These are phyloP conservation scores for Naja naja DNA, from an alignment of 2,113 vertebrate species.

Conservation along the genomic window DNA sequence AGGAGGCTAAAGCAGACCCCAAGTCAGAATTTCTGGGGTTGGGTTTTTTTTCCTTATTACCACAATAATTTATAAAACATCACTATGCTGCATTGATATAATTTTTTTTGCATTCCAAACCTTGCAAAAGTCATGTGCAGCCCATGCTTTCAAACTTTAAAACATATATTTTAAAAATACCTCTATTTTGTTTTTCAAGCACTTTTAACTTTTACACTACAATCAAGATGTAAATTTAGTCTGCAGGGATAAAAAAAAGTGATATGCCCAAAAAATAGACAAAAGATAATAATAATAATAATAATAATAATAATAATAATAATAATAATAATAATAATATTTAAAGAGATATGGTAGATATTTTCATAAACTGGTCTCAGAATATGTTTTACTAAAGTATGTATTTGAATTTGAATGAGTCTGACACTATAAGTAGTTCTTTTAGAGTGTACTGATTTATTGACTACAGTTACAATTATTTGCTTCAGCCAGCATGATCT, in stretches of 20 bases:
- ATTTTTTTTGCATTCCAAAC: background rate
- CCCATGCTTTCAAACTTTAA: background rate
- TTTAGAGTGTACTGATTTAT: constrained; percentile 68
- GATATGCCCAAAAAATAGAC: constrained; percentile 46
- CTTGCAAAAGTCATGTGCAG: background rate
- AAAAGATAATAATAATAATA: too few relatives aligned
- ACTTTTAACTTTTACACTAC: background rate
- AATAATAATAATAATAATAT: constrained; percentile 58
- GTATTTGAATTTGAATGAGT: constrained; percentile 26
- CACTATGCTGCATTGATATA: background rate
- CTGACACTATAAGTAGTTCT: constrained; percentile 48
- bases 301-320: too few relatives aligned
- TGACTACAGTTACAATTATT: constrained; percentile 73
- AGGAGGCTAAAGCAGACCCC: too few relatives aligned
- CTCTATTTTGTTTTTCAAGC: background rate
- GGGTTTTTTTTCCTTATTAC: background rate
- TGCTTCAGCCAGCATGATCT: constrained; percentile 71
- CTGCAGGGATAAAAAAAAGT: constrained; percentile 53
- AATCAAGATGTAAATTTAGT: constrained; percentile 42
- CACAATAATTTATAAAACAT: background rate
- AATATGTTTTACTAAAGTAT: constrained; percentile 62
- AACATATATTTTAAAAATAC: background rate
- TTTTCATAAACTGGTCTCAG: constrained; percentile 63
- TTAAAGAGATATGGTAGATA: constrained; percentile 65
- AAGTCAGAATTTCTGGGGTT: too few relatives aligned